phyloP scores from a whole-genome alignment of 2,113 vertebrate genomes.

The Sialia sialis region DNA sequence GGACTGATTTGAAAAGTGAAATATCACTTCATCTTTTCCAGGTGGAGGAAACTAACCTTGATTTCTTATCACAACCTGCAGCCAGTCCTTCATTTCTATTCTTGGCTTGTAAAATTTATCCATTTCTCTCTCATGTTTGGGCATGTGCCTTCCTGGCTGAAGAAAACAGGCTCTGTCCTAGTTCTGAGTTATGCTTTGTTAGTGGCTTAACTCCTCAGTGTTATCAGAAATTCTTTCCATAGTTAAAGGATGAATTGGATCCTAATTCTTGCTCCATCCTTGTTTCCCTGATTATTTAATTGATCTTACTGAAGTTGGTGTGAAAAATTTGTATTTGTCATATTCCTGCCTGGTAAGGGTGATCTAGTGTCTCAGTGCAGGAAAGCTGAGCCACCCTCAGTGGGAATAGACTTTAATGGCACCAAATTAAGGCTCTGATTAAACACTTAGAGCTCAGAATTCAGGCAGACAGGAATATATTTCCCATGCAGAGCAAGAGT shows the following conservation, averaged over 20 bases:
- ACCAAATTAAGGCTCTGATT: neutral
- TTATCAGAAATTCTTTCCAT: rapidly evolving
- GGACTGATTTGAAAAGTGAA: neutral
- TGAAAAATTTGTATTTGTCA: neutral
- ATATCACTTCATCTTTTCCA: neutral
- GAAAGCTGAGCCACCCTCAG: neutral
- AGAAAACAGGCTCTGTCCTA: neutral
- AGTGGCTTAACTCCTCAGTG: neutral
- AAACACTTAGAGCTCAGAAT: neutral
- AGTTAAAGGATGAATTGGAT: neutral
- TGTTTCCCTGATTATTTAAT: neutral
- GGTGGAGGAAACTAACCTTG: neutral
- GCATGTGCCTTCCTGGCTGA: neutral
- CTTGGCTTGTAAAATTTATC: neutral
- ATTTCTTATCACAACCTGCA: neutral
- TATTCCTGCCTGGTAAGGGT: neutral
- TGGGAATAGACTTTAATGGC: neutral
- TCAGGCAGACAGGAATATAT: neutral
- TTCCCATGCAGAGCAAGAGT: neutral
- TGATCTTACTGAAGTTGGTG: neutral
- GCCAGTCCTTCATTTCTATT: neutral
- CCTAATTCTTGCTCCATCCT: neutral
- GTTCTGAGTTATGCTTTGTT: neutral
- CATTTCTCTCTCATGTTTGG: neutral
- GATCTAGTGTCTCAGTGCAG: neutral